These are phyloP conservation scores for Chrysotoxum bicinctum DNA, from an alignment of 2,888 invertebrate genomes.

Conservation along the genomic window DNA sequence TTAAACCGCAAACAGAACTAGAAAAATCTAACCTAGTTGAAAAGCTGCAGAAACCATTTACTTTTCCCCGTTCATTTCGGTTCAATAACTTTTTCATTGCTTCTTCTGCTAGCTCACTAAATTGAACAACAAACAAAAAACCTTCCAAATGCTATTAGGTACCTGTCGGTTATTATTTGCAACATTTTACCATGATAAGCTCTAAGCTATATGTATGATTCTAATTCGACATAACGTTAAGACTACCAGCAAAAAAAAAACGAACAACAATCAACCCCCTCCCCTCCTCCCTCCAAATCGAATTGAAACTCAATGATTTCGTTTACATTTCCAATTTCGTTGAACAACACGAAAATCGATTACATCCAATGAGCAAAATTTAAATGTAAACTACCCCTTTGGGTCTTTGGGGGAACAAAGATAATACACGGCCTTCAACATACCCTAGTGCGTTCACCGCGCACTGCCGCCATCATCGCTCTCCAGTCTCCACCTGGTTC, in stretches of 20 bases:
- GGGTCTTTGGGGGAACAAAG: slow-evolving; percentile 14
- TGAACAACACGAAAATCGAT: slow-evolving; percentile 63
- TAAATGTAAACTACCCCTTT: slow-evolving; percentile 42
- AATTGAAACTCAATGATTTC: slow-evolving; percentile 2
- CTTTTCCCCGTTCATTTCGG: neutral
- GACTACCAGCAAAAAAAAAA: neutral
- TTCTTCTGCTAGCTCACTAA: neutral
- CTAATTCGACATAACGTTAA: neutral
- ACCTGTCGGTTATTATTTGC: neutral
- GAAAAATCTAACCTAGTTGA: neutral
- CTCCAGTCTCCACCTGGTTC: neutral
- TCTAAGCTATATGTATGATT: neutral
- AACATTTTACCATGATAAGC: neutral
- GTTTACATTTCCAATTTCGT: slow-evolving; percentile 55
- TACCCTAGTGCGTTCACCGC: neutral
- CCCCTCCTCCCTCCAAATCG: neutral
- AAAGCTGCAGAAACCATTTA: neutral
- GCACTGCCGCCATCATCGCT: neutral
- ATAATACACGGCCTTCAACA: neutral
- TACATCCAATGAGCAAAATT: slow-evolving; percentile 61
- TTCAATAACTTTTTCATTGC: neutral
- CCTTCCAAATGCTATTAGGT: neutral
- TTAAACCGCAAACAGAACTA: neutral
- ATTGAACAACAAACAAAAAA: neutral
- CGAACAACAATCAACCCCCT: neutral